These are phyloP conservation scores for Nomada goodeniana DNA, from an alignment of 2,888 invertebrate genomes.

Conservation along the genomic window DNA sequence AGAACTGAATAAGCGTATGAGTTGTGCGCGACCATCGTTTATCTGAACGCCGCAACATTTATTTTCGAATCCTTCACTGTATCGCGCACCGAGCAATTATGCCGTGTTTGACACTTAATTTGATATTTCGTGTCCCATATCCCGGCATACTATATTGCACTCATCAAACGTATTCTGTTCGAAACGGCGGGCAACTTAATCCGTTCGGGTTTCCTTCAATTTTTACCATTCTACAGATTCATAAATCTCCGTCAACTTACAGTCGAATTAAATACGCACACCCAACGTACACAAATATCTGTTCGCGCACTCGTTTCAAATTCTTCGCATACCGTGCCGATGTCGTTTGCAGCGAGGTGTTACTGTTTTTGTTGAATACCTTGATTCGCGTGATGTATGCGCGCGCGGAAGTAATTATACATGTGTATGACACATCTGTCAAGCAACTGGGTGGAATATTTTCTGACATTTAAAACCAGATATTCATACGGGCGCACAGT, in stretches of 20 bases:
- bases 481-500: background rate
- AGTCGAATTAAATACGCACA: constrained; percentile 6
- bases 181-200: background rate
- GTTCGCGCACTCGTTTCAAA: constrained; percentile 4
- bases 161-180: background rate
- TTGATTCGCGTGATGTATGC: constrained; percentile 21
- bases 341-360: background rate
- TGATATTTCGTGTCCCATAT: no score
- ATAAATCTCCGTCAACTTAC: constrained; percentile 14
- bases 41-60: no score
- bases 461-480: constrained; percentile 4
- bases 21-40: no score
- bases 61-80: no score
- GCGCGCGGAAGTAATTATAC: constrained; percentile 17
- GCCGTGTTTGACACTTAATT: no score
- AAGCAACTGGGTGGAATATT: background rate
- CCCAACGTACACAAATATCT: background rate
- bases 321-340: constrained; percentile 10
- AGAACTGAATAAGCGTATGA: no score
- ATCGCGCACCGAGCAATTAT: no score
- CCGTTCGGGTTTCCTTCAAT: background rate
- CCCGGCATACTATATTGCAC: no score
- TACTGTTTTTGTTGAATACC: constrained; percentile 8
- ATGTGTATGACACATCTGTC: background rate
- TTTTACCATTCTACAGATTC: background rate